Evolutionary conservation across 1,140 invertebrate species (phyloP).

Genomic region (Procambarus clarkii): DNA sequence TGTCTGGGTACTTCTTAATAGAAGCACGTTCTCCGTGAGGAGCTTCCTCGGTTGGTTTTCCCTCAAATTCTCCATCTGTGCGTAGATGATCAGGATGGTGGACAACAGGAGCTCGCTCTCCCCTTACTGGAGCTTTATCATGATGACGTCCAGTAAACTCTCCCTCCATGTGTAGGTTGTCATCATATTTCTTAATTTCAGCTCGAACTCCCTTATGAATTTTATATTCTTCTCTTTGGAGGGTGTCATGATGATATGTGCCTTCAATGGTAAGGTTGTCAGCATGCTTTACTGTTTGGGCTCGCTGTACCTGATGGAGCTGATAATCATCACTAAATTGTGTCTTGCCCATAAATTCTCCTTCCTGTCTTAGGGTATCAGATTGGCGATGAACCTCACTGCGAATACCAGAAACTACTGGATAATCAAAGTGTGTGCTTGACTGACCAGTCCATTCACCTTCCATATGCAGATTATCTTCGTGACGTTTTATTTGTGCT

Average conservation of each 20-base stretch:
- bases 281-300: constrained; percentile 68
- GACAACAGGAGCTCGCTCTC: constrained; percentile 25
- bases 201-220: constrained; percentile 69
- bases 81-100: constrained; percentile 34
- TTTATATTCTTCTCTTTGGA: constrained; percentile 72
- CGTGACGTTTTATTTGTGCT: constrained; percentile 75
- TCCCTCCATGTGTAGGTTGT: constrained; percentile 33
- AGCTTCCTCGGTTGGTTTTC: constrained; percentile 13
- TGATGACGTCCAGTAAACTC: constrained; percentile 7
- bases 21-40: constrained; percentile 27
- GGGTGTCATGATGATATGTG: constrained; percentile 77
- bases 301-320: constrained; percentile 46
- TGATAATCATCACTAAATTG: constrained; percentile 63
- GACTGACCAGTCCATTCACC: constrained; percentile 59
- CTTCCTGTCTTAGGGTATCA: constrained; percentile 80
- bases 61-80: constrained; percentile 35
- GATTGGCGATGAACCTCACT: constrained; percentile 73
- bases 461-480: constrained; percentile 67
- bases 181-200: constrained; percentile 29
- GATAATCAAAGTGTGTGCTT: constrained; percentile 43
- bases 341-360: constrained; percentile 75
- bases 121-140: not conserved
- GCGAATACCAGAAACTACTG: constrained; percentile 45
- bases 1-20: constrained; percentile 37
- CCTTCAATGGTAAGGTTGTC: constrained; percentile 82